These are phyloP conservation scores for Podocnemis expansa DNA, from an alignment of 2,113 vertebrate genomes.

Conservation along the genomic window DNA sequence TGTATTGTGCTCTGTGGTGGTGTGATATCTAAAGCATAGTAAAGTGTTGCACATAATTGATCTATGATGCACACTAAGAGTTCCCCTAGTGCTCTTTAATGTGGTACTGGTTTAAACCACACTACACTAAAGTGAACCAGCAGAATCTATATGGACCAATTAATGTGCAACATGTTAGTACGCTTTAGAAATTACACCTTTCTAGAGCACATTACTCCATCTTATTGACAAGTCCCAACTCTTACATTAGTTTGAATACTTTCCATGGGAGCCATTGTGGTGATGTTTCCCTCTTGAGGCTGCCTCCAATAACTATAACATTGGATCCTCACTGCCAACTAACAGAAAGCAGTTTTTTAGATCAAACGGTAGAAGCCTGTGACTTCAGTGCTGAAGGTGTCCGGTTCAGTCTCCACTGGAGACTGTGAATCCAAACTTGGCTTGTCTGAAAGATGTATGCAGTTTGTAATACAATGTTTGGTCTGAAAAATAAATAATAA, in stretches of 20 bases:
- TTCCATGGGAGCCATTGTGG: not conserved
- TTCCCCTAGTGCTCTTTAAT: not conserved
- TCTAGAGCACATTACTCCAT: not conserved
- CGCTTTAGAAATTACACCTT: too few species aligned
- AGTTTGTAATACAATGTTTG: not conserved
- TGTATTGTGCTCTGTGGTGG: not conserved
- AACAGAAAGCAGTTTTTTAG: not conserved
- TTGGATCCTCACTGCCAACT: not conserved
- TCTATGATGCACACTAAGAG: not conserved
- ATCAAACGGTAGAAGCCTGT: not conserved
- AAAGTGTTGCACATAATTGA: not conserved
- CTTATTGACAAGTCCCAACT: not conserved
- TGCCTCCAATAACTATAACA: not conserved
- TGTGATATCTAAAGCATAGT: not conserved
- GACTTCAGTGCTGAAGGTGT: not conserved
- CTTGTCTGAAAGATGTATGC: not conserved
- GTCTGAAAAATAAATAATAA: not conserved
- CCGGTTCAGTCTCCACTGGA: not conserved
- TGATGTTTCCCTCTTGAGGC: not conserved
- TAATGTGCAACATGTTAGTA: not conserved
- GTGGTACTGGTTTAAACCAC: not conserved
- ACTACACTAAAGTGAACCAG: not conserved
- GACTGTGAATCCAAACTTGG: not conserved
- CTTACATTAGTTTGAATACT: not conserved
- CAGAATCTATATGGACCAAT: not conserved